These are phyloP conservation scores for Artemisiospiza belli DNA, from an alignment of 2,113 vertebrate species.

Conservation along the genomic window DNA sequence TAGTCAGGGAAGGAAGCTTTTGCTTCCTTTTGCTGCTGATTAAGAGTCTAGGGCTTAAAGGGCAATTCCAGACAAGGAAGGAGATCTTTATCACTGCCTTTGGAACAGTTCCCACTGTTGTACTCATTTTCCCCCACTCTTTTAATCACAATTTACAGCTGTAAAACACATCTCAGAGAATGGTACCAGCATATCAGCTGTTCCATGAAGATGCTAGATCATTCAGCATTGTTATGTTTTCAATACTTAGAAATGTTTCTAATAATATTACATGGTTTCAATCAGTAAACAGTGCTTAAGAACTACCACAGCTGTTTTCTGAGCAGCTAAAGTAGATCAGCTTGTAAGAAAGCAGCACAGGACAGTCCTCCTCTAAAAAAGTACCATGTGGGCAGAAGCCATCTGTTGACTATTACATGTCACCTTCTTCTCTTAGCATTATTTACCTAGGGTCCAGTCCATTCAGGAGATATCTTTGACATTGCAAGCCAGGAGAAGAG, in stretches of 20 bases:
- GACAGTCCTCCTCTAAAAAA: background rate
- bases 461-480: background rate
- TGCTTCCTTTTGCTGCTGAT: conserved; percentile 69
- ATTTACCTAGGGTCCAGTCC: background rate
- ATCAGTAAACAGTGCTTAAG: conserved; percentile 38
- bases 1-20: conserved; percentile 62
- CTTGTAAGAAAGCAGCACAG: conserved; percentile 22
- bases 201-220: background rate
- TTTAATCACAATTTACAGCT: conserved; percentile 29
- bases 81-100: conserved; percentile 54
- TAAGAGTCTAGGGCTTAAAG: conserved; percentile 59
- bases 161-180: conserved; percentile 15
- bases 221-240: conserved; percentile 37
- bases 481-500: background rate
- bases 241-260: conserved; percentile 29
- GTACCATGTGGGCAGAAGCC: conserved; percentile 42
- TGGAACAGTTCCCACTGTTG: conserved; percentile 49
- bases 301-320: conserved; percentile 40
- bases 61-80: conserved; percentile 55
- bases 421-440: background rate
- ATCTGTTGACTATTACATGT: conserved; percentile 26
- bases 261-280: conserved; percentile 21
- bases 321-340: conserved; percentile 49
- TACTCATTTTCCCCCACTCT: background rate
- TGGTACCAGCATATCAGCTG: background rate